These are phyloP conservation scores for Platycercus adscitus DNA, from an alignment of 2,113 vertebrate species.

Conservation along the genomic window DNA sequence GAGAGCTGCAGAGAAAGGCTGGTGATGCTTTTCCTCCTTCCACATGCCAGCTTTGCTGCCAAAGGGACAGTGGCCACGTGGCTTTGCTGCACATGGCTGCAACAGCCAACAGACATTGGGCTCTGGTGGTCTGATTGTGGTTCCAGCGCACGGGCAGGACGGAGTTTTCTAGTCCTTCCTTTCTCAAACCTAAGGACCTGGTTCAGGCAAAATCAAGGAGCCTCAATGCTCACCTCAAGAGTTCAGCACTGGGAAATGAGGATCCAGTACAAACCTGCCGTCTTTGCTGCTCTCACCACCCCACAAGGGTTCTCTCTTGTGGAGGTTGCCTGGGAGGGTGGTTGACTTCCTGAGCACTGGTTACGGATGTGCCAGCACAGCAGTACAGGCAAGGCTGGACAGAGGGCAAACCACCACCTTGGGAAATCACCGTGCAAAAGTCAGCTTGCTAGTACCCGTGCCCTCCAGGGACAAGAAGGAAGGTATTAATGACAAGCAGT, in stretches of 20 bases:
- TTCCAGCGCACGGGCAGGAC: background rate
- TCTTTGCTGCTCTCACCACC: background rate
- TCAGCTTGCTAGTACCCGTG: background rate
- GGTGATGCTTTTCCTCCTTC: background rate
- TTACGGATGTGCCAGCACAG: background rate
- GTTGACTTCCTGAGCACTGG: background rate
- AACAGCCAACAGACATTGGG: background rate
- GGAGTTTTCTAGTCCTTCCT: background rate
- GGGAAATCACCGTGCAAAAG: background rate
- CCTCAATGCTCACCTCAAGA: background rate
- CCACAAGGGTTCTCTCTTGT: background rate
- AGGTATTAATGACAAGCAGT: slow-evolving; percentile 33
- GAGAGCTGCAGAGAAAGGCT: background rate
- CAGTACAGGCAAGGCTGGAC: background rate
- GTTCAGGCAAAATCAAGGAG: background rate
- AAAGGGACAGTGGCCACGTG: background rate
- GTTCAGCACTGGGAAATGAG: background rate
- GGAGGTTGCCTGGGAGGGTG: background rate
- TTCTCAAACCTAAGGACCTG: background rate
- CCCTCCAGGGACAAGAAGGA: background rate
- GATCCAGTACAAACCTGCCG: background rate
- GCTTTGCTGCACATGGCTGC: background rate
- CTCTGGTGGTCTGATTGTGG: background rate
- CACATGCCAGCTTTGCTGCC: background rate
- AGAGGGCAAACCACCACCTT: background rate